Evolutionary conservation across 2,113 vertebrate species (phyloP), one percentile per base, ranked within the genome.

Genomic region (Macaca nemestrina): DNA sequence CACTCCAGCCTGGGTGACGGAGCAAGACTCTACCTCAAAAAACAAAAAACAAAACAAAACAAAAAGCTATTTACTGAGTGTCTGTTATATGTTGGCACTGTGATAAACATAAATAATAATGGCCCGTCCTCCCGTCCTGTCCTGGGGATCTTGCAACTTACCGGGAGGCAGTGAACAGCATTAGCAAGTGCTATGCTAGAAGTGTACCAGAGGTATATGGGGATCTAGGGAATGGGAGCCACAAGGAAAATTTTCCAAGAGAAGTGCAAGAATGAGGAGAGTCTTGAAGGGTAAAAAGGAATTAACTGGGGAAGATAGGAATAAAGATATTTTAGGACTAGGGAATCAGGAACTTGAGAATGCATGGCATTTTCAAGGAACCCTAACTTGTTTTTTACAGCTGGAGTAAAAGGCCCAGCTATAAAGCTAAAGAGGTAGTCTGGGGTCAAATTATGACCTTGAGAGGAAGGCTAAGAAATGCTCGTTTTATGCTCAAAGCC

Each of bases 401-500:
- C n/a, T 85, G 18, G 11, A 88, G 25, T 68, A 40, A 81, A 95
- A 75, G 6, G 23, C 55, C 79, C 73, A 86, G 40, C 38, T 73
- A 13, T 61, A 92, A 83, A 70, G 3, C 73, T 50, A 43, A 92
- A 23, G 25, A 67, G 16, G 6, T 67, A 88, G 82, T 2, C 13
- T 68, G 23, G 68, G 23, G 57, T 83, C 27, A 72, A 16, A 35
- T 83, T 59, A 90, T 80, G 43, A 76, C 23, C 57, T 76, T 76
- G 22, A 50, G 17, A 70, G n/a, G 18, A 96, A 67, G 9, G 20
- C 40, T 93, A 55, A 93, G 48, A 85, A 55, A 78, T 82, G 2
- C 13, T 88, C 72, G 17, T 85, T 90, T 88, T 68, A 90, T 92
- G 57, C 25, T n/a, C 25, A 95, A 92, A 78, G 79, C 14, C 30